A percentile compares a stretch with the other conserved stretches of the same genome.
Conservation (phyloP, 2,797 vertebrate species). For the Helicolenus hilgendorfi region DNA sequence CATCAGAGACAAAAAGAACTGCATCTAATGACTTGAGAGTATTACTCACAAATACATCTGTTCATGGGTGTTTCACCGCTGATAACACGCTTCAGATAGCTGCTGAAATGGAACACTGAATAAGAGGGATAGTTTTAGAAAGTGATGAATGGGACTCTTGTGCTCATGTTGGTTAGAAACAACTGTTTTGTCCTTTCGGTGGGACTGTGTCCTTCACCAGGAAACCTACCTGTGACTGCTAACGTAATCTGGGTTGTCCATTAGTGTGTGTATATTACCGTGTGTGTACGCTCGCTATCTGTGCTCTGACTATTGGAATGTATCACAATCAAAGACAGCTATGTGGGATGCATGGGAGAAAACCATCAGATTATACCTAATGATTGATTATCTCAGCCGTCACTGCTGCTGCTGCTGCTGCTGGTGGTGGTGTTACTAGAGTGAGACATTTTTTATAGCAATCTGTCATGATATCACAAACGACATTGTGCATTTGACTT, state of each 20-base stretch:
- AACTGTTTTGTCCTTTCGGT: conserved; percentile 29
- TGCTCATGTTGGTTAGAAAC: conserved; percentile 13
- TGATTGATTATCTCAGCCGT: conserved; percentile 23
- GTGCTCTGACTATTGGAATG: not conserved
- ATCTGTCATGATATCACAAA: not conserved
- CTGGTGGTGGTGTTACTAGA: not conserved
- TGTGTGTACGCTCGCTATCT: not conserved
- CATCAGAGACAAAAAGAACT: conserved; percentile 25
- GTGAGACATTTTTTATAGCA: not conserved
- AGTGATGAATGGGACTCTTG: not conserved
- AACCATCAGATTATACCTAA: conserved; percentile 15
- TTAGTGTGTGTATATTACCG: not conserved
- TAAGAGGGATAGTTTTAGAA: not conserved
- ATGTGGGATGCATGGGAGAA: not conserved
- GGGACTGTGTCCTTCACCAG: conserved; percentile 22
- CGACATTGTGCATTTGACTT: not conserved
- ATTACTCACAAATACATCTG: conserved; percentile 19
- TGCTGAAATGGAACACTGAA: conserved; percentile 25
- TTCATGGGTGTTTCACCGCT: conserved; percentile 24
- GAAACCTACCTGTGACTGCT: not conserved
- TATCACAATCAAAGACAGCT: conserved; percentile 9
- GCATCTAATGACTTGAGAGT: conserved; percentile 20
- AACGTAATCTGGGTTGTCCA: not conserved
- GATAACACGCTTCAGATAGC: conserved; percentile 36
- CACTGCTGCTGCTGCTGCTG: not conserved